Evolutionary conservation across 2,113 vertebrate genomes (phyloP).

Genomic region (Rousettus leschenaultii): DNA sequence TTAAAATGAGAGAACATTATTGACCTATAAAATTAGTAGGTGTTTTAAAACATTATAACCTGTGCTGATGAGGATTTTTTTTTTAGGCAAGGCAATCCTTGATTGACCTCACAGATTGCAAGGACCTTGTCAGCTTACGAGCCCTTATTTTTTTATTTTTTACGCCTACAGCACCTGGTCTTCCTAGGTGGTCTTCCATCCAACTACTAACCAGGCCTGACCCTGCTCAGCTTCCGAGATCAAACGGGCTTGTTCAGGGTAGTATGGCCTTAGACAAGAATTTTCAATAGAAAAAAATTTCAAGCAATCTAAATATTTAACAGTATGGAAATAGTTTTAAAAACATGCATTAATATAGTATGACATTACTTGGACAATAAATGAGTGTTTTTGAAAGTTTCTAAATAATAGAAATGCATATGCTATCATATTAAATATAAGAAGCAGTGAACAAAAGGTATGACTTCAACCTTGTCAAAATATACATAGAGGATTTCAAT

Average conservation of each 20-base stretch:
- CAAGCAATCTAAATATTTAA: background rate
- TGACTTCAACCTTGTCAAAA: background rate
- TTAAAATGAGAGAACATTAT: background rate
- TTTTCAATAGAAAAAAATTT: background rate
- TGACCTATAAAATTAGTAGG: background rate
- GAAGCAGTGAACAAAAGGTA: background rate
- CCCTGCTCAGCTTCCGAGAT: too few relatives aligned
- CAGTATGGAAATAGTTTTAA: background rate
- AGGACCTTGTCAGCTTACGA: too few relatives aligned
- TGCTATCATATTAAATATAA: background rate
- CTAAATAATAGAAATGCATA: background rate
- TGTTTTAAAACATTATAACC: background rate
- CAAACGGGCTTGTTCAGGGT: too few relatives aligned
- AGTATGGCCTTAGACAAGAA: background rate
- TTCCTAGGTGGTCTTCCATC: too few relatives aligned
- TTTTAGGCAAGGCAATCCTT: too few relatives aligned
- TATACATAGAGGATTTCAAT: background rate
- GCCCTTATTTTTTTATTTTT: too few relatives aligned
- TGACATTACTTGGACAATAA: background rate
- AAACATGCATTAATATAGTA: background rate
- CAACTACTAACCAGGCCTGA: too few relatives aligned
- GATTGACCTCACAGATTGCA: too few relatives aligned
- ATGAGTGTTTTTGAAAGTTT: background rate
- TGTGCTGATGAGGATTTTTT: background rate
- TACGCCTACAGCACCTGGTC: too few relatives aligned